These are phyloP conservation scores for Mirounga angustirostris DNA, from an alignment of 2,113 vertebrate species.

Conservation along the genomic window DNA sequence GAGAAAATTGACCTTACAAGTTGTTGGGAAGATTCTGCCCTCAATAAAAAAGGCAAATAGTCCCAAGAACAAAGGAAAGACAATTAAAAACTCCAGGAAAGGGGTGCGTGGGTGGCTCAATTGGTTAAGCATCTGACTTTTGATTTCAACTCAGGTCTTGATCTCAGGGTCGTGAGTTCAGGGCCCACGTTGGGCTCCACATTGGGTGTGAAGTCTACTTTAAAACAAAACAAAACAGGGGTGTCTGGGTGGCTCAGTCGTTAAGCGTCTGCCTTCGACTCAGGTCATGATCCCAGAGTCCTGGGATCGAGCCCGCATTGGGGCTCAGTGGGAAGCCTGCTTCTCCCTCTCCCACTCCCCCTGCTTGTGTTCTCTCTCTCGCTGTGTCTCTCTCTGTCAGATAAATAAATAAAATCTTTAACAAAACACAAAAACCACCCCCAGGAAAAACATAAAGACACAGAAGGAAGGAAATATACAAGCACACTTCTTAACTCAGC, in stretches of 20 bases:
- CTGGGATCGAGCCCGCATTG: too few species aligned
- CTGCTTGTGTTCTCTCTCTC: too few species aligned
- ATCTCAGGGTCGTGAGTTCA: background rate
- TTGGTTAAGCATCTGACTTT: background rate
- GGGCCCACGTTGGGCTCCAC: background rate
- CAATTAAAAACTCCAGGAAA: constrained; percentile 9
- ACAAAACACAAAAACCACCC: background rate
- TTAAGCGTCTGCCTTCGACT: too few species aligned
- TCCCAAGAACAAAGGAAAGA: background rate
- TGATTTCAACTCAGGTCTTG: background rate
- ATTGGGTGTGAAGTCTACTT: background rate
- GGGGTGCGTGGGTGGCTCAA: background rate
- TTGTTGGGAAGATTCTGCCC: too few species aligned
- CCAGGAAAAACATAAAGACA: background rate
- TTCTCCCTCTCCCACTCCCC: too few species aligned
- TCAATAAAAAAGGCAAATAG: background rate
- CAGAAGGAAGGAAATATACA: background rate
- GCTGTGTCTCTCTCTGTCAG: too few species aligned
- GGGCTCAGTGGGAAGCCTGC: too few species aligned
- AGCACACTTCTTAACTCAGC: background rate
- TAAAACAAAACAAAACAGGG: background rate
- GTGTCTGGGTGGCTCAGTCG: too few species aligned
- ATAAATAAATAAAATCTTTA: too few species aligned
- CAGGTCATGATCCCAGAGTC: too few species aligned
- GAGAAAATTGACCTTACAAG: too few species aligned